Evolutionary conservation across 2,797 vertebrate genomes (phyloP).

Genomic region (Cirrhinus molitorella): DNA sequence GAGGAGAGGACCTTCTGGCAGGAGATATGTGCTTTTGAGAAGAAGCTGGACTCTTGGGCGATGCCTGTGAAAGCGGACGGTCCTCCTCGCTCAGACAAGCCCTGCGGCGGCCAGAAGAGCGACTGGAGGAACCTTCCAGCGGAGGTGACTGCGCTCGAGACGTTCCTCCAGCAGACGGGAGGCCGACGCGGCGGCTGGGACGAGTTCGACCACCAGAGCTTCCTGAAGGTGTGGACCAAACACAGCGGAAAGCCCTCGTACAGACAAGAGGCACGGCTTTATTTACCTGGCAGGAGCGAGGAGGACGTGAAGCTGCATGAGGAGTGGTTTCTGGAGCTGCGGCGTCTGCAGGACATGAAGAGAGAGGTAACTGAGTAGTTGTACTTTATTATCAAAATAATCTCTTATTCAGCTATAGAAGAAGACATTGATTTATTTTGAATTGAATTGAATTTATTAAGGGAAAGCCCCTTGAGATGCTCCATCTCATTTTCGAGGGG

Average conservation of each 20-base stretch:
- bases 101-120: constrained; percentile 45
- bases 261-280: constrained; percentile 81
- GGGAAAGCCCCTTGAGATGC: no score
- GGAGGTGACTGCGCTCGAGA: constrained; percentile 86
- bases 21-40: constrained; percentile 85
- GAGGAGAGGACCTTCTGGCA: constrained; percentile 85
- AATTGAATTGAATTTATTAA: no score
- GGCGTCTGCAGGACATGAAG: constrained; percentile 84
- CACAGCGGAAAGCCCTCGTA: constrained; percentile 81
- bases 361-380: constrained; percentile 78
- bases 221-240: constrained; percentile 84
- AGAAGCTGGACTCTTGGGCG: constrained; percentile 87
- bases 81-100: constrained; percentile 67
- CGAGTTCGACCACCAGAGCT: constrained; percentile 88
- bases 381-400: no score
- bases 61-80: constrained; percentile 67
- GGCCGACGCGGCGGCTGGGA: constrained; percentile 90
- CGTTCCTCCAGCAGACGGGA: constrained; percentile 87
- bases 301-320: constrained; percentile 87
- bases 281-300: constrained; percentile 82
- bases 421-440: no score
- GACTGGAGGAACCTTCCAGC: constrained; percentile 73
- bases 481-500: no score
- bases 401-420: no score
- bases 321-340: constrained; percentile 87